Base-by-base conservation (phyloP, 2,888 invertebrate genomes). In the Drosophila borborema region DNA sequence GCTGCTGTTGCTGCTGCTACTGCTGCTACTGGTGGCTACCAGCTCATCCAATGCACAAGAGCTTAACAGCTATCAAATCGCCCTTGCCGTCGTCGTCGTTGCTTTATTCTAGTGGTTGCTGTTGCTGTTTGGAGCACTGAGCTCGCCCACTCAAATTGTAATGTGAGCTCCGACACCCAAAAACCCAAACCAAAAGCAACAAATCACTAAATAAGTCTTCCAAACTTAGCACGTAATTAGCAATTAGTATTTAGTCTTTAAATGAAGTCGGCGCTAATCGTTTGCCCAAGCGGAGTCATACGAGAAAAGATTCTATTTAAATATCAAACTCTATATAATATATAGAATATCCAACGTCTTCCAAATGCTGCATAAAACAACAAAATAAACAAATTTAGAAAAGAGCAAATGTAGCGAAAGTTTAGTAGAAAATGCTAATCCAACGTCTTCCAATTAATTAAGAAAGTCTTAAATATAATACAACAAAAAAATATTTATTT, bases 171-270 rank as follows among this genome's bases (percentile, higher is more conserved):
- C 60, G 53, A 36, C 64, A 65, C 64, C 54, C 60, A 66, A 48
- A 49, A 75, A 51, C 74, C 56, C 45, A 58, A 73, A 80, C 78
- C 58, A 62, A 76, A 90, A 83, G 81, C 91, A 91, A 82, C 93
- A 94, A 94, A 94, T 93, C 94, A 92, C 92, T 91, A 81, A 89
- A 92, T 90, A 93, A 92, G 94, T 94, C 94, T 94, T 94, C 94
- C 94, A 94, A 86, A 73, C 80, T 80, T 81, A 81, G 81, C 61
- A 31, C 2, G 66, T 87, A 87, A 71, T 74, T 76, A 74, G 64
- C 31, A 43, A 54, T 62, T 84, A 89, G 85, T 72, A 58, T 72
- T 72, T 76, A 82, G 69, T 75, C 69, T 51, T 31, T 63, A 48
- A 74, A 59, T 64, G 68, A 74, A 80, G 76, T 72, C 36, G 58